phyloP scores from a whole-genome alignment of 2,797 vertebrate genomes.

The Pangasius djambal region DNA sequence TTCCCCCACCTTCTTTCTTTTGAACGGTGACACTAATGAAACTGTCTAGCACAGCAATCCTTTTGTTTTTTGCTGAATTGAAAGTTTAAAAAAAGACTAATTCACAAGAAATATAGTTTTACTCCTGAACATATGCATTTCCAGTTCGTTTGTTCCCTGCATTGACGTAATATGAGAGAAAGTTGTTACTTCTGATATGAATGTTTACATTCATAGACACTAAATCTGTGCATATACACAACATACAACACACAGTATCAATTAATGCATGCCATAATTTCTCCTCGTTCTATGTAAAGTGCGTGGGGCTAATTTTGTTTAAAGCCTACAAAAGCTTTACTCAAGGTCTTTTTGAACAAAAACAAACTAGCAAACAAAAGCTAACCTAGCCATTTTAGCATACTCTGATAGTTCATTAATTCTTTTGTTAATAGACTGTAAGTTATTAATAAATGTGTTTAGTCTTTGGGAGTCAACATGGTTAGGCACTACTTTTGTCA shows the following conservation, averaged over 20 bases:
- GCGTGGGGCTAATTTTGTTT: neutral
- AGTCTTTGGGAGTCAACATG: neutral
- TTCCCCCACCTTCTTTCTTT: slow-evolving; percentile 24
- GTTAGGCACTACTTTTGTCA: neutral
- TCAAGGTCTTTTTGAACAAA: neutral
- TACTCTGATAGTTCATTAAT: neutral
- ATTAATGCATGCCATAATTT: neutral
- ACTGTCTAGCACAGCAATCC: slow-evolving; percentile 2
- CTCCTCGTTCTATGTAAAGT: neutral
- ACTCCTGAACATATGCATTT: neutral
- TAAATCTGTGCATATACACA: neutral
- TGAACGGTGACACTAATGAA: slow-evolving; percentile 15
- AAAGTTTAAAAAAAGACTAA: slow-evolving; percentile 16
- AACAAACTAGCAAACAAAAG: neutral
- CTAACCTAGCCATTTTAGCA: neutral
- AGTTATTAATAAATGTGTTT: neutral
- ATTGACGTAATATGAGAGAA: neutral
- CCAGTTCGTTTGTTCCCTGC: neutral
- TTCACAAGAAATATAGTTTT: neutral
- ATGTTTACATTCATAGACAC: neutral
- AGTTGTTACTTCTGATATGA: neutral
- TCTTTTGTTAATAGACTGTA: neutral
- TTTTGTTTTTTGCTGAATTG: neutral
- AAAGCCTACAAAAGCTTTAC: neutral
- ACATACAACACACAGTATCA: neutral